Conservation (phyloP, 2,888 invertebrate species). For the Craniophora ligustri region DNA sequence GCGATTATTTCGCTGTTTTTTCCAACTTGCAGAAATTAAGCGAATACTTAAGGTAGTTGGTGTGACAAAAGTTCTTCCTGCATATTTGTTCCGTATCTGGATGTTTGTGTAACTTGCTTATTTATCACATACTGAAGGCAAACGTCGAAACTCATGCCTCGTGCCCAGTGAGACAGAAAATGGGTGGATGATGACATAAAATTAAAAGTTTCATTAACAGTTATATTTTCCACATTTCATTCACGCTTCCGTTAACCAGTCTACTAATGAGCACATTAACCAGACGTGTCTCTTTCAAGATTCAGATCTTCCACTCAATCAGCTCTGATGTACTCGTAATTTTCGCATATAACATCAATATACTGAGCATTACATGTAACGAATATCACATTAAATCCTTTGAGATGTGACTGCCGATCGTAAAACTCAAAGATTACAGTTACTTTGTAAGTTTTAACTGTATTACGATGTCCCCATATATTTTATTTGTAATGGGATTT, state of each 20-base stretch:
- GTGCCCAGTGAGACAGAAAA: too few relatives aligned
- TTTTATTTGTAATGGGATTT: slow-evolving; percentile 35
- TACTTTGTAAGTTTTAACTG: slow-evolving; percentile 56
- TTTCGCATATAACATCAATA: slow-evolving; percentile 56
- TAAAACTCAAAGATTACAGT: slow-evolving; percentile 59
- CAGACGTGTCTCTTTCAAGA: slow-evolving; percentile 15
- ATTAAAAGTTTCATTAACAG: neutral
- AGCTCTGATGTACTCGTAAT: slow-evolving; percentile 23
- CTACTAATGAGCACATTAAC: slow-evolving; percentile 19
- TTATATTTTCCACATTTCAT: neutral
- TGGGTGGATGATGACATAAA: neutral
- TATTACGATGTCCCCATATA: slow-evolving; percentile 38
- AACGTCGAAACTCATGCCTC: too few relatives aligned
- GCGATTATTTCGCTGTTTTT: too few relatives aligned
- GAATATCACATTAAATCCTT: slow-evolving; percentile 61
- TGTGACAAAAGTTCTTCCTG: too few relatives aligned
- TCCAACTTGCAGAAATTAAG: too few relatives aligned
- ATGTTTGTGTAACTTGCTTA: too few relatives aligned
- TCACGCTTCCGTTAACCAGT: slow-evolving; percentile 3
- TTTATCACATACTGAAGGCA: too few relatives aligned
- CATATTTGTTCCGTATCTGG: too few relatives aligned
- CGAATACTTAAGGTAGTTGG: too few relatives aligned
- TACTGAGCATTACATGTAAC: slow-evolving; percentile 58
- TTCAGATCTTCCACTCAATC: slow-evolving; percentile 12
- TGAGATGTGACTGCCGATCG: slow-evolving; percentile 54